Base-by-base conservation (phyloP, 2,888 invertebrate species). In the Plebejus anna region DNA sequence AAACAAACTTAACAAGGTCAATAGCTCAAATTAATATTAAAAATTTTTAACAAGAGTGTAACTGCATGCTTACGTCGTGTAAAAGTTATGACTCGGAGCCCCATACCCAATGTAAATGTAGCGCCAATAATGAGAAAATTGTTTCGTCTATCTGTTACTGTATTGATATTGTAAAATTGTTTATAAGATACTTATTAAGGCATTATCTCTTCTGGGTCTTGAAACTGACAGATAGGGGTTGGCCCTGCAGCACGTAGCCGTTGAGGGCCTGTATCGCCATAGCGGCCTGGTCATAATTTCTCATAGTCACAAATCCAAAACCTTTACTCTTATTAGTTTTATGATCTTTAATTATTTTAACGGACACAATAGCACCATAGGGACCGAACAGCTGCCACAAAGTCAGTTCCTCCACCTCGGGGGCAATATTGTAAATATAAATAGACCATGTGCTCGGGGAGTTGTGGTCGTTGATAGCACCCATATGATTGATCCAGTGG, bases 201-300 rank as follows among this genome's bases (percentile, higher is more conserved):
- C 94, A 94, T 94, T 94, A 94, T 94, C 94, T 94, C 87, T 94
- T 94, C 85, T 94, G 94, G 70, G 94, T 94, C 83, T 94, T 94
- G 84, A 94, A 94, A 89, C 94, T 94, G 87, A 94, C 94, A 81
- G 94, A 94, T 81, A 94, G 88, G 70, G 94, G 90, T 84, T 94
- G 94, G 80, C 91, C 92, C 75, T 92, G 91, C 70, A 94, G 86
- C 77, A 92, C 87, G 78, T 94, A 94, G 38, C 94, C 94, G 79
- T 94, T 94, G 83, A 94, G 84, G 78, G 92, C 92, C 83, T 94
- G 94, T 88, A 94, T 94, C 81, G 94, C 94, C 93, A 94, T 93
- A 36, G 94, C 94, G 0, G 94, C 94, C 85, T 94, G 94, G 84
- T 94, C 94, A 79, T 94, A 94, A 85, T 94, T 94, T 85, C 94